Conservation (phyloP, 2,888 invertebrate genomes). For the Eledona agricola region DNA sequence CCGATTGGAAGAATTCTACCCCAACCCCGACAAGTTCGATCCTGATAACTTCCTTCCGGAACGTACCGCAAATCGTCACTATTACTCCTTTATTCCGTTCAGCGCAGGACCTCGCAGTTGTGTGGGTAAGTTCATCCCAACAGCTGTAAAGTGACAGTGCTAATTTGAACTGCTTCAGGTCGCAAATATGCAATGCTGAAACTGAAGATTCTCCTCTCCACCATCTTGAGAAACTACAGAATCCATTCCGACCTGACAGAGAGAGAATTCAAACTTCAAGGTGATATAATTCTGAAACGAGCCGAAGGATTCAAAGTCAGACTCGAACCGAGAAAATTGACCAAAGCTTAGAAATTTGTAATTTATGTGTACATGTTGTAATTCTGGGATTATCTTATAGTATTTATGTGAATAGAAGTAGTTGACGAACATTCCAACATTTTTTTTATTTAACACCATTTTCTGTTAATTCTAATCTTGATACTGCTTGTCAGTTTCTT, state of each 20-base stretch:
- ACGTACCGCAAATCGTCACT: conserved; percentile 76
- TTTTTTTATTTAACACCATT: conserved; percentile 1
- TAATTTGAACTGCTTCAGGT: conserved; percentile 60
- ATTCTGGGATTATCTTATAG: conserved; percentile 6
- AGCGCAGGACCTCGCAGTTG: conserved; percentile 84
- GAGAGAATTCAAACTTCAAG: conserved; percentile 73
- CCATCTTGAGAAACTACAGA: conserved; percentile 74
- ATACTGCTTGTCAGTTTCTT: too few relatives aligned
- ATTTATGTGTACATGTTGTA: conserved; percentile 6
- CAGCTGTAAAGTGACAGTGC: neutral
- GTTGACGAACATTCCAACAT: conserved; percentile 14
- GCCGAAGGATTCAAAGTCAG: conserved; percentile 77
- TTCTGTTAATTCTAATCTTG: too few relatives aligned
- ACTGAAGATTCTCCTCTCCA: conserved; percentile 76
- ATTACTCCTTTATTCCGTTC: conserved; percentile 82
- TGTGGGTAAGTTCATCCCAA: conserved; percentile 67
- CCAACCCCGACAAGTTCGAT: conserved; percentile 76
- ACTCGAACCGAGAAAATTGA: conserved; percentile 71
- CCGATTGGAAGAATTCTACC: conserved; percentile 71
- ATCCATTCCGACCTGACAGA: conserved; percentile 71
- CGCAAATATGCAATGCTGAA: conserved; percentile 84
- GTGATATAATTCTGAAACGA: conserved; percentile 78
- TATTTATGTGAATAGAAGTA: conserved; percentile 4
- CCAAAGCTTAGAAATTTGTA: conserved; percentile 38
- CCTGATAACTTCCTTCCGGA: conserved; percentile 85